Evolutionary conservation across 2,113 vertebrate species (phyloP), one percentile per base, ranked within the genome.

Genomic region (Marmota flaviventris): DNA sequence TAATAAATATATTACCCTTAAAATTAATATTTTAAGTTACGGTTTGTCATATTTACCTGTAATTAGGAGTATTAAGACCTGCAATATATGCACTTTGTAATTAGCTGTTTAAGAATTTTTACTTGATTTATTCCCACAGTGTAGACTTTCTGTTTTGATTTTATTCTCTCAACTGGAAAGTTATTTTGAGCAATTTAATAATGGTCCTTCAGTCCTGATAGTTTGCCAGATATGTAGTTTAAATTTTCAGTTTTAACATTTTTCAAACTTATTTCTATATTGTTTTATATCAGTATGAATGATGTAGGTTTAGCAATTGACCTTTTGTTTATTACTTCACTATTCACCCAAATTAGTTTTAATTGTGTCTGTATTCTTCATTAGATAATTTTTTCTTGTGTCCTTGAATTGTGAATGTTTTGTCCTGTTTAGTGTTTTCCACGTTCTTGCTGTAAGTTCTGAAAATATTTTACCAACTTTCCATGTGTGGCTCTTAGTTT

Each of bases 351-450:
- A 12, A 39, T 83, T 93, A 76, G 42, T 91, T 97, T 90, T 77
- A 92, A 82, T 86, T 42, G 4, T 92, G 76, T 77, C 42, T 82
- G 9, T 96, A 70, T 87, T 91, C 17, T 42, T 97, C 63, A 82
- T 9, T 42, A 93, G 69, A 85, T 97, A 37, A 93, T 96, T 95
- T 96, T 95, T 89, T 93, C 45, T 89, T 84, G 4, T 77, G 61
- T 88, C 37, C n/a, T 94, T 94, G 27, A 94, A 90, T 42, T 96
- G 45, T 83, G 39, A 92, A 61, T 89, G 7, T 48, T 95, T 90
- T 92, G 58, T 85, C 42, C 67, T 91, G 61, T 42, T 91, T 77
- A 95, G 6, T 96, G 73, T 96, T 24, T 89, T 95, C 89, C 83
- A 86, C 39, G 5, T 92, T 82, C 37, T 85, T 42, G 5, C 5